Percentiles rank a stretch among this genome's conserved stretches.
These are phyloP conservation scores for Drosophila sulfurigaster DNA, from an alignment of 1,140 invertebrate species.

Conservation along the genomic window DNA sequence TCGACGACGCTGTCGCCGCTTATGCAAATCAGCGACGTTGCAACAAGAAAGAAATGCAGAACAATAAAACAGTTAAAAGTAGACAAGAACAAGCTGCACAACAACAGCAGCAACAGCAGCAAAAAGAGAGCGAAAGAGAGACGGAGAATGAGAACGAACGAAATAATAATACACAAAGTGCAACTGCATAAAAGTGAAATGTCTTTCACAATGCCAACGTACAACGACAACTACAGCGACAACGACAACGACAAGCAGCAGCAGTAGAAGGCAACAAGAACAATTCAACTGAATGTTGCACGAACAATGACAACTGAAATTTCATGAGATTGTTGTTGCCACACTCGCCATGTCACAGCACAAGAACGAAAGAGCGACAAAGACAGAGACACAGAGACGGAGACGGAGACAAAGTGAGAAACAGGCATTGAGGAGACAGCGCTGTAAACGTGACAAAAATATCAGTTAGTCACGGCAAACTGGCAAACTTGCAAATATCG, in stretches of 20 bases:
- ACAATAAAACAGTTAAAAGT: slow-evolving; percentile 84
- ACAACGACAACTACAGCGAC: slow-evolving; percentile 38
- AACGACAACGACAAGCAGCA: slow-evolving; percentile 47
- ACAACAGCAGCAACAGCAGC: slow-evolving; percentile 27
- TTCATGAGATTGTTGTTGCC: slow-evolving; percentile 44
- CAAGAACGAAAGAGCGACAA: not conserved
- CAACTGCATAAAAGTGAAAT: slow-evolving; percentile 83
- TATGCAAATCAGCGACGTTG: slow-evolving; percentile 78
- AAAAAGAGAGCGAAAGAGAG: slow-evolving; percentile 1
- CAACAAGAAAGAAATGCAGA: slow-evolving; percentile 65
- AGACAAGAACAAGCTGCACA: slow-evolving; percentile 77
- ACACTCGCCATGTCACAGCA: not conserved
- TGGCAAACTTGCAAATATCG: slow-evolving; percentile 2
- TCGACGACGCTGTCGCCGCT: slow-evolving; percentile 51
- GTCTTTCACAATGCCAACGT: slow-evolving; percentile 76
- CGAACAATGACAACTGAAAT: slow-evolving; percentile 79
- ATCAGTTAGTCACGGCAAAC: slow-evolving; percentile 28
- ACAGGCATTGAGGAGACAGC: not conserved
- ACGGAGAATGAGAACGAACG: slow-evolving; percentile 24
- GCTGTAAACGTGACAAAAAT: slow-evolving; percentile 49
- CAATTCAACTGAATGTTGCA: slow-evolving; percentile 45
- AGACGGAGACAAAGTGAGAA: not conserved
- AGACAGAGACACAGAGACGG: not conserved
- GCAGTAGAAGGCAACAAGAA: slow-evolving; percentile 12
- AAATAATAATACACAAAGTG: slow-evolving; percentile 82